Conservation (phyloP, 2,888 invertebrate genomes). For the Automeris io region DNA sequence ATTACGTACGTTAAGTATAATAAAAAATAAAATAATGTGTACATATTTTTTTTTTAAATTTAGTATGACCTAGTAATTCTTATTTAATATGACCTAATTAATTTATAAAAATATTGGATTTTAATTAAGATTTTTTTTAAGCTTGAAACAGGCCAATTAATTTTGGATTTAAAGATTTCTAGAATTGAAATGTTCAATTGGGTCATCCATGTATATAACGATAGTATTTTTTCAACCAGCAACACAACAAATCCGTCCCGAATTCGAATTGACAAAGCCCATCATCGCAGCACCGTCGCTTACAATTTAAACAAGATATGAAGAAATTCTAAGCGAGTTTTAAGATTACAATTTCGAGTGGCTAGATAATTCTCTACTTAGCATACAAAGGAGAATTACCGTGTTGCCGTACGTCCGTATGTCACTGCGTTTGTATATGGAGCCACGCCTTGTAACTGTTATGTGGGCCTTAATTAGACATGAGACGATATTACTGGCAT, state of each 20-base stretch:
- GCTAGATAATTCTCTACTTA: slow-evolving; percentile 75
- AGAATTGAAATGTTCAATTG: too few species aligned
- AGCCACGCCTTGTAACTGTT: slow-evolving; percentile 74
- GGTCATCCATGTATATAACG: background rate
- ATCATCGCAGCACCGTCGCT: slow-evolving; percentile 24
- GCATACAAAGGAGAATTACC: slow-evolving; percentile 76
- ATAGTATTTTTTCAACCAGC: background rate
- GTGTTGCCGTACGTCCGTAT: slow-evolving; percentile 61
- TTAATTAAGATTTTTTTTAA: too few species aligned
- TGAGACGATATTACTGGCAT: slow-evolving; percentile 39
- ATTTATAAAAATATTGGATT: too few species aligned
- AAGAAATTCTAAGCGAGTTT: slow-evolving; percentile 73
- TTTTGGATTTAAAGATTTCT: too few species aligned
- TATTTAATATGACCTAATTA: too few species aligned
- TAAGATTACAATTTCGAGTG: slow-evolving; percentile 73
- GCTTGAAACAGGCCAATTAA: too few species aligned
- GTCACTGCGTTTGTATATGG: slow-evolving; percentile 55
- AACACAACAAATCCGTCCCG: slow-evolving; percentile 8
- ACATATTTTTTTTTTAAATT: too few species aligned
- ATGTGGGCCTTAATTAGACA: slow-evolving; percentile 73
- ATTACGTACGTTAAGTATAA: too few species aligned
- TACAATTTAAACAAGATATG: slow-evolving; percentile 59
- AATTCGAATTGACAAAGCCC: slow-evolving; percentile 30
- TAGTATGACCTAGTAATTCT: too few species aligned
- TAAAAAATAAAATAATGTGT: too few species aligned